Conservation (phyloP, 2,113 vertebrate genomes). For the Aviceda subcristata region DNA sequence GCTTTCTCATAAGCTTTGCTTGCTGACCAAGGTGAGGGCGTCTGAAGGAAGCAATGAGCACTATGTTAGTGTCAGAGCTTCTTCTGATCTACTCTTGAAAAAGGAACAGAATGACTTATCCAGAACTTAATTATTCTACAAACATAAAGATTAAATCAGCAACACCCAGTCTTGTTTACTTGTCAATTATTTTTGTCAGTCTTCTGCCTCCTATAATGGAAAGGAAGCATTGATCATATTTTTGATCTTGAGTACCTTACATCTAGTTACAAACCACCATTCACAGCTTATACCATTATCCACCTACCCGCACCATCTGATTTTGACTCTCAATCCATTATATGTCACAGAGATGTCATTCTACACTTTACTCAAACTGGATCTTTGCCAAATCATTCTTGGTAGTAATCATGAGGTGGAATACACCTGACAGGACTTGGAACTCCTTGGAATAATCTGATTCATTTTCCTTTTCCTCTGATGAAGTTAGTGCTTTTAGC, state of each 20-base stretch:
- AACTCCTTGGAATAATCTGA: neutral
- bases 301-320: neutral
- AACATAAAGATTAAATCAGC: neutral
- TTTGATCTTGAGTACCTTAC: neutral
- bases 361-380: neutral
- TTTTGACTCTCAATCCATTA: neutral
- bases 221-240: neutral
- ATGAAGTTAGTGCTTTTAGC: neutral
- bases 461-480: neutral
- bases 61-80: neutral
- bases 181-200: neutral
- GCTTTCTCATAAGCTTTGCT: neutral
- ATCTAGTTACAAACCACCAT: neutral
- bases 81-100: neutral
- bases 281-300: neutral
- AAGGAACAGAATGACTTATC: neutral
- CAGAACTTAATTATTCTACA: neutral
- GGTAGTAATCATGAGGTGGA: neutral
- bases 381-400: neutral
- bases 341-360: neutral
- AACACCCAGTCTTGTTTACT: neutral
- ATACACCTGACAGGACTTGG: neutral
- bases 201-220: neutral
- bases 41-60: neutral
- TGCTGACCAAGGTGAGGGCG: neutral